A percentile compares a stretch with the other conserved stretches of the same genome.
These are phyloP conservation scores for Ligdia adustata DNA, from an alignment of 2,888 invertebrate genomes.

Conservation along the genomic window DNA sequence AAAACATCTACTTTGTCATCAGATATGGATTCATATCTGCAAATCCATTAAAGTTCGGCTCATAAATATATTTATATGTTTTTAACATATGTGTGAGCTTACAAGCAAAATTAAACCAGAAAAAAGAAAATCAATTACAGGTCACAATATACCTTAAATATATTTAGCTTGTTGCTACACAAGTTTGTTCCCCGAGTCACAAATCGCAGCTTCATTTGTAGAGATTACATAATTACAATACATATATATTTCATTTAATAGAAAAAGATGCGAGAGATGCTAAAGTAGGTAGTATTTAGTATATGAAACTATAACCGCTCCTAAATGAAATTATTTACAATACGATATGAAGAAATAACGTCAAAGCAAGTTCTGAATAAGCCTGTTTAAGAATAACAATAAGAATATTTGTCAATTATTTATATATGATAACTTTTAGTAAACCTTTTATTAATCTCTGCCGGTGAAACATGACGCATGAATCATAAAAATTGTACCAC, in stretches of 20 bases:
- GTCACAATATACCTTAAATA: too few species aligned
- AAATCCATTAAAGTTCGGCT: too few species aligned
- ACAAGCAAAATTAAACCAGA: too few species aligned
- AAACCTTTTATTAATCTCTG: slow-evolving; percentile 5
- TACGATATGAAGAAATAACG: background rate
- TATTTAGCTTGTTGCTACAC: too few species aligned
- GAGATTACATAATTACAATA: slow-evolving; percentile 9
- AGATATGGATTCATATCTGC: too few species aligned
- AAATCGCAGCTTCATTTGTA: slow-evolving; percentile 39
- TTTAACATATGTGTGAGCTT: too few species aligned
- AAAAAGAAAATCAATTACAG: too few species aligned
- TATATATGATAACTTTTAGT: background rate
- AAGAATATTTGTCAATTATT: background rate
- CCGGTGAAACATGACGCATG: slow-evolving; percentile 18
- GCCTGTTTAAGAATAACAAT: background rate
- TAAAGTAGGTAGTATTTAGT: slow-evolving; percentile 1
- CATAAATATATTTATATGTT: too few species aligned
- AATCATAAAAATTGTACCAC: slow-evolving; percentile 55
- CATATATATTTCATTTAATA: background rate
- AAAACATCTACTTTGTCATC: too few species aligned
- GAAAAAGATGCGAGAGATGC: slow-evolving; percentile 4
- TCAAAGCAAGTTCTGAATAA: too few species aligned
- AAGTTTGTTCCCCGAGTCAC: slow-evolving; percentile 22
- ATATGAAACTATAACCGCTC: background rate
- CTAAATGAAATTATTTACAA: slow-evolving; percentile 9